Evolutionary conservation across 2,797 vertebrate species (phyloP).

Genomic region (Lepus oiostolus): DNA sequence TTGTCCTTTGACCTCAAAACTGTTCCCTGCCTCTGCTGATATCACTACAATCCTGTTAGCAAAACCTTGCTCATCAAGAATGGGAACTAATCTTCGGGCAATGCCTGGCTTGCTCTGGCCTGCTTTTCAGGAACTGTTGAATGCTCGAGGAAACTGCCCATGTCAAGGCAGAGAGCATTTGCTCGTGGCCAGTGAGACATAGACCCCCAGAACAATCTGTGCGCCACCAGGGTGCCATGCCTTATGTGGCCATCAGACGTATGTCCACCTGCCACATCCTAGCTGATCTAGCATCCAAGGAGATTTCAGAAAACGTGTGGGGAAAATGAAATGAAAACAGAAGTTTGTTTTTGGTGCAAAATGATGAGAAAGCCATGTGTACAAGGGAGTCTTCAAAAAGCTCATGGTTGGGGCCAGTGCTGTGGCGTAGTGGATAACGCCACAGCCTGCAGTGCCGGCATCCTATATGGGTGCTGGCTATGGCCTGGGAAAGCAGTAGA

Average conservation of each 20-base stretch:
- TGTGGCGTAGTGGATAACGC: too few species aligned
- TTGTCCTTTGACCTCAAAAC: neutral
- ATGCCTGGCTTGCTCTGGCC: neutral
- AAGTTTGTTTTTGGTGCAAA: too few species aligned
- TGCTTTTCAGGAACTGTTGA: neutral
- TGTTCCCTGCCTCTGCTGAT: neutral
- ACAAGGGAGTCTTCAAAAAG: neutral
- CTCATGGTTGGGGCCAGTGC: too few species aligned
- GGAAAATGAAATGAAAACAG: too few species aligned
- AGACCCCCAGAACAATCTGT: neutral
- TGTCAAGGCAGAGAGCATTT: slow-evolving; percentile 20
- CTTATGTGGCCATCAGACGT: neutral
- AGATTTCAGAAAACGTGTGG: too few species aligned
- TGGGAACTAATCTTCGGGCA: neutral
- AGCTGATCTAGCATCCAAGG: neutral
- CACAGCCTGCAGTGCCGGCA: too few species aligned
- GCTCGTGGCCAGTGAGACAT: neutral
- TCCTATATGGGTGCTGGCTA: too few species aligned
- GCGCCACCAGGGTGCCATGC: neutral
- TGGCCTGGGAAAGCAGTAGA: too few species aligned
- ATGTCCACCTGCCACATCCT: neutral
- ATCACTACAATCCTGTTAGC: neutral
- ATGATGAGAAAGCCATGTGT: too few species aligned
- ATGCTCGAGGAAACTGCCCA: neutral
- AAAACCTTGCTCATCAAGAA: neutral